phyloP scores from a whole-genome alignment of 2,888 invertebrate species.

The Blastobasis adustella region DNA sequence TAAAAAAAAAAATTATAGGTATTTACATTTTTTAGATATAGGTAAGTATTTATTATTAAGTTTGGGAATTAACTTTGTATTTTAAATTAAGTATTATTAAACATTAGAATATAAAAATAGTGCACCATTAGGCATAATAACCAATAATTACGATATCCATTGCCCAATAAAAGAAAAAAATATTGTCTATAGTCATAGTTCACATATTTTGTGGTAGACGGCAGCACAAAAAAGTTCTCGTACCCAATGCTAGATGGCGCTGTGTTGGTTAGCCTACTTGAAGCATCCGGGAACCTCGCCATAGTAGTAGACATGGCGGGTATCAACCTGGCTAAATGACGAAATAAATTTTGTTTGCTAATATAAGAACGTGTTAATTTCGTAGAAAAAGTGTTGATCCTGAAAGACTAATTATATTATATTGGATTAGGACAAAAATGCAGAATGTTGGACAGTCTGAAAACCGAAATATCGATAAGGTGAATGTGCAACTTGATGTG shows the following conservation, averaged over 20 bases:
- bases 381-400: slow-evolving; percentile 70
- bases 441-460: slow-evolving; percentile 93
- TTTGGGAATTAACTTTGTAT: too few relatives aligned
- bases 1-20: too few relatives aligned
- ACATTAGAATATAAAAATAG: too few relatives aligned
- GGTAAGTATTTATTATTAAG: too few relatives aligned
- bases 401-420: slow-evolving; percentile 72
- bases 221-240: slow-evolving; percentile 51
- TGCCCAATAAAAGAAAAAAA: too few relatives aligned
- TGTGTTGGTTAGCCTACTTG: slow-evolving; percentile 72
- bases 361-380: slow-evolving; percentile 73
- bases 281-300: slow-evolving; percentile 82
- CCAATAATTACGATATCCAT: too few relatives aligned
- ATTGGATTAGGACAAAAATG: slow-evolving; percentile 86
- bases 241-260: slow-evolving; percentile 60
- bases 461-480: slow-evolving; percentile 88
- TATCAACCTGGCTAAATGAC: slow-evolving; percentile 80
- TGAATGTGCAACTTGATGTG: slow-evolving; percentile 82
- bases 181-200: slow-evolving; percentile 1
- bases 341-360: slow-evolving; percentile 76
- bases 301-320: slow-evolving; percentile 89
- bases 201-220: slow-evolving; percentile 51
- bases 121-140: too few relatives aligned
- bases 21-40: too few relatives aligned
- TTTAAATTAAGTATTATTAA: too few relatives aligned